Base-by-base conservation (phyloP, 2,113 vertebrate species). In the Austrofundulus limnaeus region DNA sequence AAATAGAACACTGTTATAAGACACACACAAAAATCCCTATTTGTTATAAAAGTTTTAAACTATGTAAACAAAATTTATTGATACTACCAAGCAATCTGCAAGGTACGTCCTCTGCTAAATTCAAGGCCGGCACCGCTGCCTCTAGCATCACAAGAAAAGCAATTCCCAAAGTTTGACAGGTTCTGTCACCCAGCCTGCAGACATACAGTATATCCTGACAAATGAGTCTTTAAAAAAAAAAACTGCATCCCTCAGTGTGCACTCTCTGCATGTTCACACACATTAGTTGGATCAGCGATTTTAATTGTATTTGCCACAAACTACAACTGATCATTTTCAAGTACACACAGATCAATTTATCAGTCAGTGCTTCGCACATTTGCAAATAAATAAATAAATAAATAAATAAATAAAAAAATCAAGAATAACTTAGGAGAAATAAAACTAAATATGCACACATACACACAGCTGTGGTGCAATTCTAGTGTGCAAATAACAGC, bases 381-480 rank as follows among this genome's bases (percentile, higher is more conserved):
- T 12, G 4, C 11, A 20, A 38, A 20, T 19, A 38, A 2, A 54
- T 11, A 38, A 19, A 2, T 4, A 2, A 37, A 6, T n/a, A n/a
- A 19, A 20, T 19, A 38, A 2, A 54, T 11, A 38, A 19, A 2
- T 4, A 2, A 37, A 6, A 13, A 4, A 51, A 16, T 1, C 2
- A 7, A 28, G 49, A 7, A 17, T 52, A 5, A 25, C n/a, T 28
- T 17, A 25, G 3, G 2, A 50, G 2, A 16, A 50, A 5, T 9
- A 45, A 23, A 2, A 21, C 10, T 23, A 48, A 3, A 7, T 2
- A 4, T 13, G 4, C n/a, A 53, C 17, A 12, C 4, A 55, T n/a
- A 48, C 48, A 56, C n/a, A 63, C 46, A 63, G 42, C 61, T 52
- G 46, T 61, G 10, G 47, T 52, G 60, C 61, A 48, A 57, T 60